These are phyloP conservation scores for Pantelozetes paolii DNA, from an alignment of 2,888 invertebrate species.

Conservation along the genomic window DNA sequence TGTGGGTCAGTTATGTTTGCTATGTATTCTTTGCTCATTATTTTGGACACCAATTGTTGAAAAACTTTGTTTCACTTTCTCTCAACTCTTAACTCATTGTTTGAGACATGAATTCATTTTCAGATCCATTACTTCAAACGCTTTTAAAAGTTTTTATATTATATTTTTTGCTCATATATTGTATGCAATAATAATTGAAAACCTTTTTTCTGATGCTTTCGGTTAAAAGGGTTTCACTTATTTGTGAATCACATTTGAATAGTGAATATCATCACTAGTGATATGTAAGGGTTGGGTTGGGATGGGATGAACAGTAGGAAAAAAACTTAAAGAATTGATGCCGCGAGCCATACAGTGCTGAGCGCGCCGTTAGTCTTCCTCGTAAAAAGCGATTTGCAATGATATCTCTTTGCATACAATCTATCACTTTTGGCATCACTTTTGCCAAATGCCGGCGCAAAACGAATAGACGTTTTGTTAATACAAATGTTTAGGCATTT, in stretches of 20 bases:
- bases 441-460: conserved; percentile 6
- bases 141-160: conserved; percentile 3
- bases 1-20: conserved; percentile 19
- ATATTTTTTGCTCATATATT: conserved; percentile 9
- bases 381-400: conserved; percentile 29
- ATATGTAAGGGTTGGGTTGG: neutral
- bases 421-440: conserved; percentile 17
- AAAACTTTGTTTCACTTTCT: neutral
- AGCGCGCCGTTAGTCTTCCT: neutral
- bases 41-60: neutral
- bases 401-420: conserved; percentile 23
- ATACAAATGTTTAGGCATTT: neutral
- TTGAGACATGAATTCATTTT: neutral
- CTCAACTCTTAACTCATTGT: neutral
- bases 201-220: conserved; percentile 31
- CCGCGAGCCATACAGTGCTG: conserved; percentile 13
- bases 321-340: conserved; percentile 19
- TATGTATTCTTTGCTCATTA: neutral
- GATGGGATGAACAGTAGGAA: neutral
- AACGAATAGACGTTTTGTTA: neutral
- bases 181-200: conserved; percentile 31
- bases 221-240: conserved; percentile 35
- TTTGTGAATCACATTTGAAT: conserved; percentile 20
- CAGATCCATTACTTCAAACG: neutral
- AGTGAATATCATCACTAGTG: conserved; percentile 18